Evolutionary conservation across 2,113 vertebrate species (phyloP).

Genomic region (Loxodonta africana): DNA sequence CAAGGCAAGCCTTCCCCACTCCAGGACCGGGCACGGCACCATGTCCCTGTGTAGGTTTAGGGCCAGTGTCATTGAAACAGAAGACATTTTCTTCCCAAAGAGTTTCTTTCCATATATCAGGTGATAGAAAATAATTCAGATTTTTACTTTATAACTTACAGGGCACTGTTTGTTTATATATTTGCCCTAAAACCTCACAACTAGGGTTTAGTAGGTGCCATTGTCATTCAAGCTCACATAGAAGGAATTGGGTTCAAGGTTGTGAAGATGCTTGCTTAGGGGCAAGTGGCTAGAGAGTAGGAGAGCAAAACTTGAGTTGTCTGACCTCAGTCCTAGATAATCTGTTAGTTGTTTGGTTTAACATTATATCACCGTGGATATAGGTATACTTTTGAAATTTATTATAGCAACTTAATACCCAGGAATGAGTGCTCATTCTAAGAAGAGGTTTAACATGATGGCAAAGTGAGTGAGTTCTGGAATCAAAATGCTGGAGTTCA

Average conservation of each 20-base stretch:
- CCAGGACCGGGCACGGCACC: neutral
- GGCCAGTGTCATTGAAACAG: neutral
- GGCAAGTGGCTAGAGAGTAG: neutral
- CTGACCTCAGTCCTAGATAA: neutral
- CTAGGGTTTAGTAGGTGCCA: neutral
- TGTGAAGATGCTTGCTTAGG: neutral
- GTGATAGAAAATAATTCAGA: neutral
- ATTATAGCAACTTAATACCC: neutral
- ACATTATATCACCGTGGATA: neutral
- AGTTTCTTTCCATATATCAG: neutral
- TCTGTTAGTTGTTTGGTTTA: neutral
- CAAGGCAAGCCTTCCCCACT: neutral
- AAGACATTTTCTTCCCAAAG: neutral
- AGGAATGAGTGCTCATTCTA: neutral
- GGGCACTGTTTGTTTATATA: neutral
- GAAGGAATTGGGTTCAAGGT: neutral
- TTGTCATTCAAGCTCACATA: neutral
- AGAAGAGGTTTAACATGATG: neutral
- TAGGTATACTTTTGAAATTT: neutral
- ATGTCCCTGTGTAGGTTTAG: neutral
- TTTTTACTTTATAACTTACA: neutral
- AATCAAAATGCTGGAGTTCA: neutral
- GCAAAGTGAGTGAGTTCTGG: neutral
- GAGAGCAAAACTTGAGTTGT: neutral
- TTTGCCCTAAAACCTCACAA: neutral